Conservation (phyloP, 2,113 vertebrate genomes). For the Pyxicephalus adspersus region DNA sequence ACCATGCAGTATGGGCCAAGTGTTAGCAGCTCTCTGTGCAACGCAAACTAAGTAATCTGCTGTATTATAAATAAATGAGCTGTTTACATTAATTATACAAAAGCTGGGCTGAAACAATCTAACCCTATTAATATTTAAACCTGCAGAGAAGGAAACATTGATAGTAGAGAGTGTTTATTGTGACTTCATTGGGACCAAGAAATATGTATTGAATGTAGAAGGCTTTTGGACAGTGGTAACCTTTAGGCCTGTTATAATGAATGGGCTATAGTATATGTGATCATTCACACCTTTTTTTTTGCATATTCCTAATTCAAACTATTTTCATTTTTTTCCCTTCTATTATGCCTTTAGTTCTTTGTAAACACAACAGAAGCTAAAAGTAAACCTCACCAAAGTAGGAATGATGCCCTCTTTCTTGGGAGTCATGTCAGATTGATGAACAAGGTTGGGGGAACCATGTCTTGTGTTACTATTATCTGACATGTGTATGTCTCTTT, state of each 20-base stretch:
- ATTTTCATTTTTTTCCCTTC: too few relatives aligned
- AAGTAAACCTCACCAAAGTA: too few relatives aligned
- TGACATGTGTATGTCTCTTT: too few relatives aligned
- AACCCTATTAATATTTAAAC: slow-evolving; percentile 44
- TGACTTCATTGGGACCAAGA: background rate
- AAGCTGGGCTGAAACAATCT: slow-evolving; percentile 47
- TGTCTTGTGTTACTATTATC: too few relatives aligned
- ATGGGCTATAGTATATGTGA: background rate
- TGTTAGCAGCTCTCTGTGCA: slow-evolving; percentile 2
- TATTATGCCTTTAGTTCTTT: too few relatives aligned
- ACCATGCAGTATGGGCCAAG: background rate
- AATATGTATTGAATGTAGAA: background rate
- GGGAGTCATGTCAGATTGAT: too few relatives aligned
- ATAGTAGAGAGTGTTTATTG: slow-evolving; percentile 2
- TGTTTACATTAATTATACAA: slow-evolving; percentile 47
- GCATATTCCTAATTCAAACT: background rate
- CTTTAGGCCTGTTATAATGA: background rate
- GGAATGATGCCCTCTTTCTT: too few relatives aligned
- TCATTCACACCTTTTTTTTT: too few relatives aligned
- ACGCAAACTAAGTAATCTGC: slow-evolving; percentile 8
- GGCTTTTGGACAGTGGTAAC: background rate
- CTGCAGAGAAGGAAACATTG: slow-evolving; percentile 23
- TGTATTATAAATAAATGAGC: slow-evolving; percentile 41
- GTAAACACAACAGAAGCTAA: too few relatives aligned
- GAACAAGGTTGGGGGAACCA: too few relatives aligned